phyloP scores from a whole-genome alignment of 2,113 vertebrate species.

The Herpetotheres cachinnans region DNA sequence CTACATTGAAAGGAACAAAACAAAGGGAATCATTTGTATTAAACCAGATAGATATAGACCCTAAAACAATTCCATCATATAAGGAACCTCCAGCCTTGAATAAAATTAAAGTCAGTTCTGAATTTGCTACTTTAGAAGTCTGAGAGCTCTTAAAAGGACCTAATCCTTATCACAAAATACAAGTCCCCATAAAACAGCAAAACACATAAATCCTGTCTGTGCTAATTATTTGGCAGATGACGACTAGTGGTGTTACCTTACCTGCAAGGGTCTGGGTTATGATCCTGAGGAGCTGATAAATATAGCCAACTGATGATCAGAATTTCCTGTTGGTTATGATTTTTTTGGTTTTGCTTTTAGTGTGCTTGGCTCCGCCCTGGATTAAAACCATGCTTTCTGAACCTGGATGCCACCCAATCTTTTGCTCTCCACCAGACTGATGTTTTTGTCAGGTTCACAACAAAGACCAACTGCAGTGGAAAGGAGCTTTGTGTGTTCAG shows the following conservation, averaged over 20 bases:
- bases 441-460: background rate
- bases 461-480: background rate
- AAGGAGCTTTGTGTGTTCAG: background rate
- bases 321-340: background rate
- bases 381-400: background rate
- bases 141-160: background rate
- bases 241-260: background rate
- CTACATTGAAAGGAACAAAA: background rate
- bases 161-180: background rate
- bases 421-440: background rate
- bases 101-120: background rate
- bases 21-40: background rate
- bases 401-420: background rate
- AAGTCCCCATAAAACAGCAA: background rate
- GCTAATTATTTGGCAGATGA: background rate
- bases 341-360: background rate
- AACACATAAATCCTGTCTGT: background rate
- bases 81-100: background rate
- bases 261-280: background rate
- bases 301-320: background rate
- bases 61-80: background rate
- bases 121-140: background rate
- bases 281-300: background rate
- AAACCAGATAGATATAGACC: background rate
- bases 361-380: background rate